Base-by-base conservation (phyloP, 2,797 vertebrate genomes). In the Peromyscus attwateri region DNA sequence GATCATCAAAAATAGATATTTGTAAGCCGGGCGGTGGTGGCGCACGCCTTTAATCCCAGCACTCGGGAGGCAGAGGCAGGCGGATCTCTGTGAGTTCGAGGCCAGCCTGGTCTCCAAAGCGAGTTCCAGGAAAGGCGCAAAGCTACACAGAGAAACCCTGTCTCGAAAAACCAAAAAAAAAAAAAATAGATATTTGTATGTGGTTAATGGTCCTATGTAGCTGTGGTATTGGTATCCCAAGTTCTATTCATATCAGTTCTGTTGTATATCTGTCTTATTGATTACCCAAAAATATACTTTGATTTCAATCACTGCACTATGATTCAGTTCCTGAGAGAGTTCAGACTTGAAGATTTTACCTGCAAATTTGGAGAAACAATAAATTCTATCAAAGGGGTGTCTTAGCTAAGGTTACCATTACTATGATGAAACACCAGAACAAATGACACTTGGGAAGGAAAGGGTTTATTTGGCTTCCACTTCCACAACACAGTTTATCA, bases 1-100 rank as follows among this genome's bases (percentile, higher is more conserved):
- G 19, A 87, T 84, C 76, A 75, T 91, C 27, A 94, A 94, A 95
- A 83, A 14, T 76, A 95, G 27, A 82, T 92, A 82, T 75, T 37
- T 81, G 55, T 73, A 37, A n/a, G n/a, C n/a, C n/a, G n/a, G n/a
- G n/a, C n/a, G n/a, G n/a, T n/a, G n/a, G n/a, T n/a, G n/a, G n/a
- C n/a, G n/a, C n/a, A n/a, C n/a, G n/a, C n/a, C n/a, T n/a, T n/a
- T n/a, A n/a, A n/a, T n/a, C n/a, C n/a, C n/a, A n/a, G n/a, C n/a
- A n/a, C n/a, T n/a, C n/a, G n/a, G n/a, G n/a, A n/a, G n/a, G n/a
- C n/a, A n/a, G n/a, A n/a, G n/a, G n/a, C n/a, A n/a, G n/a, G n/a
- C n/a, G n/a, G n/a, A n/a, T n/a, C n/a, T n/a, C n/a, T n/a, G n/a
- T n/a, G n/a, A n/a, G n/a, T n/a, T n/a, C n/a, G n/a, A n/a, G n/a